Percentiles rank a stretch among this genome's conserved stretches.
These are phyloP conservation scores for Orycteropus afer DNA, from an alignment of 2,113 vertebrate genomes.

Conservation along the genomic window DNA sequence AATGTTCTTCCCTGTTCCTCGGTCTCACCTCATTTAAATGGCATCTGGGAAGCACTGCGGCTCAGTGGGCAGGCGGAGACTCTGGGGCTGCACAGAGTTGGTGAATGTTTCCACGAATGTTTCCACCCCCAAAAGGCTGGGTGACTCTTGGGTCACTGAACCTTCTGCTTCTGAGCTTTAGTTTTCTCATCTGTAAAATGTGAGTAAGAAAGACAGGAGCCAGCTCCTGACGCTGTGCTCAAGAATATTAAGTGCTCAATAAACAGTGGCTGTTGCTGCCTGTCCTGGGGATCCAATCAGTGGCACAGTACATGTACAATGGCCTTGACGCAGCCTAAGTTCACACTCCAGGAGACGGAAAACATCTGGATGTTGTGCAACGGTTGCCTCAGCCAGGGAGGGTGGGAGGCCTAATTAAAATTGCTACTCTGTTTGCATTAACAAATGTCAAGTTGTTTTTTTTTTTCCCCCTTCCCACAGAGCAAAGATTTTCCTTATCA, in stretches of 20 bases:
- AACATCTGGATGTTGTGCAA: constrained; percentile 35
- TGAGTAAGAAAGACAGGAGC: background rate
- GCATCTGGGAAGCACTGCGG: background rate
- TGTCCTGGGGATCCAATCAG: background rate
- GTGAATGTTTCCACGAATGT: too few species aligned
- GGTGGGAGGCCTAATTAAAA: constrained; percentile 78
- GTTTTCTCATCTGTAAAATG: constrained; percentile 38
- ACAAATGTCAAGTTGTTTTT: constrained; percentile 74
- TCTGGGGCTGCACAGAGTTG: background rate
- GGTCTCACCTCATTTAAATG: background rate
- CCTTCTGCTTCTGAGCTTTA: background rate
- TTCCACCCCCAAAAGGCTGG: background rate
- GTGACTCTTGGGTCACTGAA: background rate
- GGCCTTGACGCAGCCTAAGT: background rate
- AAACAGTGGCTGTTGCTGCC: background rate
- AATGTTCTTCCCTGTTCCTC: background rate
- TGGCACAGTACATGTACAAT: background rate
- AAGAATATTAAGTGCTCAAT: background rate
- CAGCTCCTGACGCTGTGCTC: background rate
- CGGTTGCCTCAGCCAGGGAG: background rate
- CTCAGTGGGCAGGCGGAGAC: background rate
- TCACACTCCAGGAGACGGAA: constrained; percentile 8
- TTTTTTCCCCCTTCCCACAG: constrained; percentile 67
- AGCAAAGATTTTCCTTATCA: constrained; percentile 87
- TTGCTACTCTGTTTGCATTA: constrained; percentile 73